Percentiles rank a stretch among this genome's conserved stretches.
phyloP scores from a whole-genome alignment of 2,113 vertebrate genomes.

The Pelodiscus sinensis region DNA sequence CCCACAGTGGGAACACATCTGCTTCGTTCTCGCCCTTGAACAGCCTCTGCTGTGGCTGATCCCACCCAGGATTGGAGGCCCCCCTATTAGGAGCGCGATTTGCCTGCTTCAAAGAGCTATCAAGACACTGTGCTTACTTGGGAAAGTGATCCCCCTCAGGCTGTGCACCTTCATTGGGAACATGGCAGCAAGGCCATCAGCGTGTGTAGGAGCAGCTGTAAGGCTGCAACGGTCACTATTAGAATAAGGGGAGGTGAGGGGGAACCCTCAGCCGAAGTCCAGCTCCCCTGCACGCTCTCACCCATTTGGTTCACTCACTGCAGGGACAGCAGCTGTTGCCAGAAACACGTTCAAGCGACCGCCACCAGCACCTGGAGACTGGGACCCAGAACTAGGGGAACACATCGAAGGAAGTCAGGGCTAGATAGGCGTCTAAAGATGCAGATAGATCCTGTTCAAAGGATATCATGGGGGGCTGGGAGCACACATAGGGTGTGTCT shows the following conservation, averaged over 20 bases:
- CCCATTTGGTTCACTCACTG: not conserved
- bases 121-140: not conserved
- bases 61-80: not conserved
- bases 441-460: not conserved
- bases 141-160: not conserved
- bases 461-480: not conserved
- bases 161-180: not conserved
- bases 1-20: too few relatives aligned
- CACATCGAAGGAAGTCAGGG: not conserved
- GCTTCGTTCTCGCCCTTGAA: not conserved
- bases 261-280: not conserved
- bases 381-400: not conserved
- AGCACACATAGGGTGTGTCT: not conserved
- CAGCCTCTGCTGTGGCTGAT: not conserved
- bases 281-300: not conserved
- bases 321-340: constrained; percentile 21
- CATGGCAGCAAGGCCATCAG: not conserved
- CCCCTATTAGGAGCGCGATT: not conserved
- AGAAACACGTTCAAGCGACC: constrained; percentile 18
- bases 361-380: not conserved
- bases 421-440: not conserved
- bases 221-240: not conserved
- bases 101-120: not conserved
- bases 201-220: not conserved
- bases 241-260: constrained; percentile 34